A percentile compares a stretch with the other conserved stretches of the same genome.
phyloP scores from a whole-genome alignment of 2,797 vertebrate species.

The Takifugu rubripes region DNA sequence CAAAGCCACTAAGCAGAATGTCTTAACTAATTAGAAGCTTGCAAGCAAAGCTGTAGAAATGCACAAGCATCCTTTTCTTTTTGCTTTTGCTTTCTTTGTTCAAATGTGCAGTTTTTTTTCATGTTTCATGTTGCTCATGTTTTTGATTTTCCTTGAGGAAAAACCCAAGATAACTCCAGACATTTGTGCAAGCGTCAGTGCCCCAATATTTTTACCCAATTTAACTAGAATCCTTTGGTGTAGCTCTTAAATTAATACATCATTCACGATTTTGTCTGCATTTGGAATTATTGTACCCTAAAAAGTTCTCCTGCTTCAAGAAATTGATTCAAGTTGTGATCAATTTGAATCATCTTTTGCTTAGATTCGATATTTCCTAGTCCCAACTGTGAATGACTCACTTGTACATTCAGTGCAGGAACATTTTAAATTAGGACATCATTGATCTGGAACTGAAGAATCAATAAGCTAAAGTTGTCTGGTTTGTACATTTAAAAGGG shows the following conservation, averaged over 20 bases:
- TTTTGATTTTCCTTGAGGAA: neutral
- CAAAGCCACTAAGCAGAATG: conserved; percentile 70
- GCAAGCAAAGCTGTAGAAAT: conserved; percentile 51
- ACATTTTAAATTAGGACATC: conserved; percentile 11
- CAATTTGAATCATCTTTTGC: too few relatives aligned
- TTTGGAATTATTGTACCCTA: too few relatives aligned
- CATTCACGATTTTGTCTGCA: too few relatives aligned
- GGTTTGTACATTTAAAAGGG: neutral
- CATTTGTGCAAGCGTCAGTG: neutral
- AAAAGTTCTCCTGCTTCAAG: too few relatives aligned
- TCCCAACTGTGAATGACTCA: neutral
- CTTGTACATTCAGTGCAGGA: conserved; percentile 2
- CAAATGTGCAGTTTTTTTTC: conserved; percentile 3
- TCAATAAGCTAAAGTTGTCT: neutral
- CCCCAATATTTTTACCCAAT: too few relatives aligned
- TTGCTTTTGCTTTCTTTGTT: conserved; percentile 7
- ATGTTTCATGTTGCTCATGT: too few relatives aligned
- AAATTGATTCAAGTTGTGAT: too few relatives aligned
- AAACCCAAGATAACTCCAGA: conserved; percentile 11
- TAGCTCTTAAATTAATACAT: too few relatives aligned
- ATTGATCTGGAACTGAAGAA: neutral
- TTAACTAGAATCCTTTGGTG: too few relatives aligned
- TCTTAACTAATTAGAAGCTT: conserved; percentile 65
- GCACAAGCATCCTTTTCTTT: conserved; percentile 28
- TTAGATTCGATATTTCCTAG: neutral